Base-by-base conservation (phyloP, 2,888 invertebrate species). In the Salticus scenicus region DNA sequence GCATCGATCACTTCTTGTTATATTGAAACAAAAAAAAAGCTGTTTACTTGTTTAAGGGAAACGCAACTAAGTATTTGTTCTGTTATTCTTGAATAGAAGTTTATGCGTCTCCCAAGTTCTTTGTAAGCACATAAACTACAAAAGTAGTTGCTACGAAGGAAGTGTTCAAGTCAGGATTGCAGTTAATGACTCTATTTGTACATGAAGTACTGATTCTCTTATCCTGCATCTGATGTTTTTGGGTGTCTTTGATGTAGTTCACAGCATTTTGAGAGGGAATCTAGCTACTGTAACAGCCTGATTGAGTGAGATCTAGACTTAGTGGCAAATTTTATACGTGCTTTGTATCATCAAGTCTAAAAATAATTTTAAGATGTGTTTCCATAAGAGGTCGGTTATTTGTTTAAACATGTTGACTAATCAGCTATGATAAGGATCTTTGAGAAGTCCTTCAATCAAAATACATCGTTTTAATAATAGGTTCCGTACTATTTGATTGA, bases 241-340 rank as follows among this genome's bases (percentile, higher is more conserved):
- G 57, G 57, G 4, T 57, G 20, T 57, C 20, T 17, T 57, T 24
- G 57, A 57, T 57, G 24, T 57, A 57, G 57, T 57, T 57, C 4
- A 24, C 2, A 24, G 4, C 2, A 1, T 24, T 57, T 57, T 12
- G 20, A 24, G 24, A 12, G 24, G 24, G 24, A 24, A 57, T 17
- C 8, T 57, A 57, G 57, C 20, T 57, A 24, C 20, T 17, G 24
- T 57, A 47, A 57, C 8, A 47, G n/a, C 47, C 47, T 14, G 63
- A 63, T 64, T 31, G 67, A n/a, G 64, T 33, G 77, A 73, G 77
- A 69, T 51, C 51, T 84, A 84, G 77, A 66, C 31, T 57, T 84
- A 84, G 77, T 73, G 51, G 31, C 42, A 73, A 84, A 24, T 84
- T 84, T 84, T 84, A 78, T 78, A 78, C 73, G 73, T 77, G 77